A percentile compares a stretch with the other conserved stretches of the same genome.
These are phyloP conservation scores for Ellobius talpinus DNA, from an alignment of 2,113 vertebrate genomes.

Conservation along the genomic window DNA sequence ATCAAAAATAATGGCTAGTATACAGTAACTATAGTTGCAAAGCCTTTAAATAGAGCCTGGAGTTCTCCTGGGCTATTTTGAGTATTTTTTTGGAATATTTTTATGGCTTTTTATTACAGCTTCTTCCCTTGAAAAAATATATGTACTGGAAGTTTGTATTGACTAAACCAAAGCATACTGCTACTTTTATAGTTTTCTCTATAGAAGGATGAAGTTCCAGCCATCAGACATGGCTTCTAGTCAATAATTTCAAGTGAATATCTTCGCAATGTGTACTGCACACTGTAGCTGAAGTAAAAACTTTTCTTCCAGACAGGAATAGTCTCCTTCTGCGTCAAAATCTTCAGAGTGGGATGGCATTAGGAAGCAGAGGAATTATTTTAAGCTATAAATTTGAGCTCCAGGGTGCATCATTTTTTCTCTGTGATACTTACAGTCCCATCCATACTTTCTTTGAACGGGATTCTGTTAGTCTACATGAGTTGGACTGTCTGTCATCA, in stretches of 20 bases:
- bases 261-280: constrained; percentile 45
- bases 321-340: background rate
- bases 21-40: background rate
- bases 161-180: constrained; percentile 56
- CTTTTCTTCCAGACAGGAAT: constrained; percentile 32
- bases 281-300: constrained; percentile 49
- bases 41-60: constrained; percentile 13
- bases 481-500: background rate
- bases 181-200: constrained; percentile 54
- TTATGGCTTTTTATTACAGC: constrained; percentile 17
- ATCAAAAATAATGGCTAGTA: constrained; percentile 48
- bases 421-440: background rate
- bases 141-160: constrained; percentile 51
- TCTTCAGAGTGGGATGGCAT: constrained; percentile 22
- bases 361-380: constrained; percentile 2
- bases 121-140: constrained; percentile 52
- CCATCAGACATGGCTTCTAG: constrained; percentile 56
- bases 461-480: background rate
- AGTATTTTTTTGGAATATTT: constrained; percentile 57
- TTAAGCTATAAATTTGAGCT: background rate
- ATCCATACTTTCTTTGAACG: background rate
- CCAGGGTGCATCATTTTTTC: background rate
- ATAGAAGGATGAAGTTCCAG: constrained; percentile 57
- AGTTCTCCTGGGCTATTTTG: background rate
- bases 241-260: constrained; percentile 69